Base-by-base conservation (phyloP, 2,888 invertebrate species). In the Idaea biselata region DNA sequence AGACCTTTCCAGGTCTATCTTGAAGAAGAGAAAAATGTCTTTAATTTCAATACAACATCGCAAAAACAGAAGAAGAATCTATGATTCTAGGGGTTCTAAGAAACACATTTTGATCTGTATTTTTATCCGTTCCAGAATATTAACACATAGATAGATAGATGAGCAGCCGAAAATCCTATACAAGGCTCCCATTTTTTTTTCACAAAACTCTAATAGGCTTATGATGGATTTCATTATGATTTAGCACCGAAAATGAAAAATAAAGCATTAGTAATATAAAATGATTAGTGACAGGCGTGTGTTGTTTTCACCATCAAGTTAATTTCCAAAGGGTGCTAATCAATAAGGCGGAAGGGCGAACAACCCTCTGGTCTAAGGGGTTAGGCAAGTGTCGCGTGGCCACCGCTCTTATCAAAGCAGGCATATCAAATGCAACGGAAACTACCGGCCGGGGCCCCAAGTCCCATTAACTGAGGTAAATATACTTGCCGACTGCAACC, bases 281-380 rank as follows among this genome's bases (percentile, higher is more conserved):
- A 73, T 73, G 70, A 69, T 66, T 66, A 68, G 68, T 75, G 71
- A 75, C 73, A 71, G 68, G 71, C 70, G 75, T 77, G 79, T 75
- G 77, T 84, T 85, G 80, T 84, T 86, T 84, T 79, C 74, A 77
- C 74, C 76, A 82, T 82, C 80, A 80, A 75, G 80, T 76, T 81
- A 79, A 86, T 86, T 82, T 81, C 79, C 79, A 76, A 75, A 82
- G 83, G 86, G 84, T 78, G 84, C 78, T 87, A 90, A 91, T 91
- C 91, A 89, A 91, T 91, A 91, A 88, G 86, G 86, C 87, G 86
- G 87, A 87, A 89, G 90, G 89, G 90, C 85, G 83, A 83, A 80
- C 84, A 81, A 85, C 89, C 90, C 88, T 84, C 82, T 72, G 73
- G 76, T 79, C 77, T 83, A 89, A 90, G 90, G 91, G 91, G 90